Conservation (phyloP, 2,888 invertebrate genomes). For the Pyrrhosoma nymphula region DNA sequence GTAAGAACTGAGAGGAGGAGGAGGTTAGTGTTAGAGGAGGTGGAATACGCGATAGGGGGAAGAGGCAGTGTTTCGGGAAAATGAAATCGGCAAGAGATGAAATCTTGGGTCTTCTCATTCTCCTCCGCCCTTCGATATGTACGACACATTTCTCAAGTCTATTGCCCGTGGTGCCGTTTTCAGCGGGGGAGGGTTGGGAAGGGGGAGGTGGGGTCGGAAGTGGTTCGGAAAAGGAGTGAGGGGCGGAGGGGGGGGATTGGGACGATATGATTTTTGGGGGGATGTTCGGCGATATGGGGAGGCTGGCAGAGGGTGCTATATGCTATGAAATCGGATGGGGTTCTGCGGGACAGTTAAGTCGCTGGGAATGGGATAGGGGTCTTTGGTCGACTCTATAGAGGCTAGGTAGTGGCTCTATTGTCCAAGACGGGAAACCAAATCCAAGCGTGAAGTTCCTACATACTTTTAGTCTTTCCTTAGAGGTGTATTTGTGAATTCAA, state of each 20-base stretch:
- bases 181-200: not conserved
- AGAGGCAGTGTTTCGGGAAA: constrained; percentile 59
- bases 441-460: not conserved
- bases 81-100: constrained; percentile 64
- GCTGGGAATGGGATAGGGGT: not conserved
- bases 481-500: too few species aligned
- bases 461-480: not conserved
- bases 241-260: not conserved
- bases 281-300: too few species aligned
- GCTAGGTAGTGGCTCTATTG: not conserved
- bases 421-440: not conserved
- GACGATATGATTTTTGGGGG: constrained; percentile 2
- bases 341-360: not conserved
- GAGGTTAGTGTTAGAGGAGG: not conserved
- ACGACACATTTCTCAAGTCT: constrained; percentile 40
- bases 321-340: not conserved
- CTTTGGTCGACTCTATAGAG: not conserved
- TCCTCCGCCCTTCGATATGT: constrained; percentile 17
- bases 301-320: not conserved
- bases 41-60: not conserved
- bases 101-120: not conserved
- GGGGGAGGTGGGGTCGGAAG: not conserved
- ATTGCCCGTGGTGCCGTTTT: constrained; percentile 22
- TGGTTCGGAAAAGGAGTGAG: not conserved
- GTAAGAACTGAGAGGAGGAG: not conserved